Evolutionary conservation across 2,113 vertebrate species (phyloP).

Genomic region (Microcebus tavaratra): DNA sequence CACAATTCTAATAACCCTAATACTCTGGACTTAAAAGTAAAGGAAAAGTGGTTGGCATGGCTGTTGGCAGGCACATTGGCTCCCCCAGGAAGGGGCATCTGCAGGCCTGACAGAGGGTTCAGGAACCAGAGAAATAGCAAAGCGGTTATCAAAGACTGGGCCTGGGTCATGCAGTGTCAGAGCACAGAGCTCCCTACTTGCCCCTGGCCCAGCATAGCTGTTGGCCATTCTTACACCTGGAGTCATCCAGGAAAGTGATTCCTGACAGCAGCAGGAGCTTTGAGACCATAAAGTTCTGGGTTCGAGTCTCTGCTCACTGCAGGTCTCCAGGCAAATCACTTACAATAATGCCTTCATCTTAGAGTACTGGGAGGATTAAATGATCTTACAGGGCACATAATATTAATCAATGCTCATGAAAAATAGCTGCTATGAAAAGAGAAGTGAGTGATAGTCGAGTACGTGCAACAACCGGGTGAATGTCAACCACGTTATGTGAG

Average conservation of each 20-base stretch:
- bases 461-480: accelerated
- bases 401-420: background rate
- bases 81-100: background rate
- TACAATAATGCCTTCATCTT: background rate
- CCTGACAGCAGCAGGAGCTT: background rate
- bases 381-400: background rate
- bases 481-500: background rate
- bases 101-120: background rate
- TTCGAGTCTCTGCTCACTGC: background rate
- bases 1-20: background rate
- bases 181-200: background rate
- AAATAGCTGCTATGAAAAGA: background rate
- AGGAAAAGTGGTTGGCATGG: background rate
- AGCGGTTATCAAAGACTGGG: background rate
- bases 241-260: background rate
- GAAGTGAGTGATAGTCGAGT: background rate
- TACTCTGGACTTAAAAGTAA: background rate
- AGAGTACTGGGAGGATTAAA: background rate
- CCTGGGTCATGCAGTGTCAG: background rate
- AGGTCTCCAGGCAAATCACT: background rate
- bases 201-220: background rate
- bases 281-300: background rate
- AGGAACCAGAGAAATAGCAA: background rate
- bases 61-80: background rate
- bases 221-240: background rate